Evolutionary conservation across 2,888 invertebrate species (phyloP).

Genomic region (Lasioglossum malachurum): DNA sequence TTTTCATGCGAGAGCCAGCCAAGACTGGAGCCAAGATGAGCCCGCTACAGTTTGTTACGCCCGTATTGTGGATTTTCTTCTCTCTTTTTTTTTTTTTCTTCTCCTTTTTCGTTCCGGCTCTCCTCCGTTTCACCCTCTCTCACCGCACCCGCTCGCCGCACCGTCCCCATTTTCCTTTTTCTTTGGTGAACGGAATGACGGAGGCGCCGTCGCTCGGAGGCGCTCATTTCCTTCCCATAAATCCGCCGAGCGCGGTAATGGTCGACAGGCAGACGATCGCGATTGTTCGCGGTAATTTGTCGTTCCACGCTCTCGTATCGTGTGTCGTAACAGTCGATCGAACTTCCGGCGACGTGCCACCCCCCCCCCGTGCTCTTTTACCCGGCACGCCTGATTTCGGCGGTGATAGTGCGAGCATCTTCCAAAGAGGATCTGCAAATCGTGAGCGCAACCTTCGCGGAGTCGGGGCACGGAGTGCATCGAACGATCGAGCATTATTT

Average conservation of each 20-base stretch:
- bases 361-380: neutral
- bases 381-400: neutral
- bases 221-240: conserved; percentile 67
- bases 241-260: conserved; percentile 60
- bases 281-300: conserved; percentile 66
- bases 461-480: neutral
- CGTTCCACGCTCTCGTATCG: conserved; percentile 32
- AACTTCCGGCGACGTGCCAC: conserved; percentile 21
- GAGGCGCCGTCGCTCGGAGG: conserved; percentile 55
- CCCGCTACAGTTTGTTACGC: conserved; percentile 68
- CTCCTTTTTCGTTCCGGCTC: neutral
- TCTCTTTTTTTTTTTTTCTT: neutral
- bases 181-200: conserved; percentile 50
- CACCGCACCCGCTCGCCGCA: conserved; percentile 10
- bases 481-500: conserved; percentile 1
- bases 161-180: conserved; percentile 22
- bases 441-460: neutral
- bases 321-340: conserved; percentile 51
- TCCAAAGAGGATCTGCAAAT: neutral
- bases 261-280: conserved; percentile 50
- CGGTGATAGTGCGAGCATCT: neutral
- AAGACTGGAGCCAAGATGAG: conserved; percentile 54
- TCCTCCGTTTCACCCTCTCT: conserved; percentile 23
- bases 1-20: conserved; percentile 64
- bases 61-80: conserved; percentile 72